Evolutionary conservation across 2,888 invertebrate genomes (phyloP), one percentile per base, ranked within the genome.

Genomic region (Polymixis flavicincta): DNA sequence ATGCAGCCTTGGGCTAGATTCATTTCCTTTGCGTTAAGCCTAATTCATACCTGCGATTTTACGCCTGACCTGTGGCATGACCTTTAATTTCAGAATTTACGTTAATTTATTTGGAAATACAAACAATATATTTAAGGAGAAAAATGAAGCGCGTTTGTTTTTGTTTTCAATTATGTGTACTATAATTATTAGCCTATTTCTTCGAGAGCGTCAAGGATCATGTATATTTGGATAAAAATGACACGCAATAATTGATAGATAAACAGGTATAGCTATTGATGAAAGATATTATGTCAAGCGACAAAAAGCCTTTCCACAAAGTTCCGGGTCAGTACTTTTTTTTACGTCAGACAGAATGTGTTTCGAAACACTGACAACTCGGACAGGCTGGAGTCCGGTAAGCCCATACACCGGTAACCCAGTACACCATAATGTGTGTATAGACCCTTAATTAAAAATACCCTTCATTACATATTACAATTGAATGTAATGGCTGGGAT

Each of bases 1-100:
- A 37, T 54, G 8, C 25, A 78, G 66, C 87, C 87, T 87, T 87
- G 88, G 72, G 69, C 85, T 75, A 82, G 50, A 71, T 82, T 72
- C 74, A 80, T 82, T 83, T 82, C 83, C 86, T 80, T 76, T 76
- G 80, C 72, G 50, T 73, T 54, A 57, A 61, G 55, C 55, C 64
- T 61, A 37, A 60, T 59, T 13, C 37, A 54, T 57, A 74, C 57
- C 22, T 65, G 25, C 48, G 54, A 71, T 79, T 86, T 65, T 61
- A 65, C 57, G 76, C 65, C 42, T 83, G 73, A 69, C 73, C 80
- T 63, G 52, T 28, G 32, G 22, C 28, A 50, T 61, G 45, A 65
- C 50, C 45, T 66, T 14, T 28, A 9, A 54, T 6, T 42, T 52
- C 8, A 71, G 22, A 22, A 42, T 11, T 11, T 1, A 11, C 5